phyloP scores from a whole-genome alignment of 2,888 invertebrate genomes.

The Epistrophella euchroma region DNA sequence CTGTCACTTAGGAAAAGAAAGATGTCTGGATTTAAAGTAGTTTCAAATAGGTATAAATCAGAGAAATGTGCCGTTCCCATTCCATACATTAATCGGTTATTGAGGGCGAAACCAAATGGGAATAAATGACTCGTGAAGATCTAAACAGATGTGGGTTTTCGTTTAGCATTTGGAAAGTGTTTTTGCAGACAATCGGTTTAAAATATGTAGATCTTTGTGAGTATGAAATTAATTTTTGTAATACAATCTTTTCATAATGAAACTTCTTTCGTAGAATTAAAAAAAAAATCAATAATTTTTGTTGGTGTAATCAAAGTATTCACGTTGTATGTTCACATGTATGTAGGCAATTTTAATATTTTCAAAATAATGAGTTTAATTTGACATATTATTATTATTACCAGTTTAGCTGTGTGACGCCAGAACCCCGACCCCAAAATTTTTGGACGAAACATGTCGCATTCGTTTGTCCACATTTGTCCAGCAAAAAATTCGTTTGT shows the following conservation, averaged over 20 bases:
- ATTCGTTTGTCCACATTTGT: too few species aligned
- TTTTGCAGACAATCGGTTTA: background rate
- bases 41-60: conserved; percentile 21
- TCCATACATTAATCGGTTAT: conserved; percentile 24
- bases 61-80: background rate
- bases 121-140: conserved; percentile 23
- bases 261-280: background rate
- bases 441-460: too few species aligned
- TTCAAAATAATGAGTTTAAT: background rate
- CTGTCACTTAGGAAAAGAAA: conserved; percentile 15
- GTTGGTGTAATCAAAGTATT: background rate
- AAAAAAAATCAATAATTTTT: background rate
- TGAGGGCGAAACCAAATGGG: conserved; percentile 8
- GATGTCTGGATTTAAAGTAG: conserved; percentile 18
- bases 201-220: background rate
- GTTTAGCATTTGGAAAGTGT: background rate
- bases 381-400: background rate
- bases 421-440: too few species aligned
- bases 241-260: background rate
- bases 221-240: conserved; percentile 1
- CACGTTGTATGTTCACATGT: background rate
- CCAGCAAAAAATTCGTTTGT: too few species aligned
- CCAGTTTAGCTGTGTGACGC: too few species aligned
- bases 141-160: background rate
- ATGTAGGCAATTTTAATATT: background rate